Percentiles rank a stretch among this genome's conserved stretches.
phyloP scores from a whole-genome alignment of 2,113 vertebrate genomes.

The Chloropsis cyanopogon region DNA sequence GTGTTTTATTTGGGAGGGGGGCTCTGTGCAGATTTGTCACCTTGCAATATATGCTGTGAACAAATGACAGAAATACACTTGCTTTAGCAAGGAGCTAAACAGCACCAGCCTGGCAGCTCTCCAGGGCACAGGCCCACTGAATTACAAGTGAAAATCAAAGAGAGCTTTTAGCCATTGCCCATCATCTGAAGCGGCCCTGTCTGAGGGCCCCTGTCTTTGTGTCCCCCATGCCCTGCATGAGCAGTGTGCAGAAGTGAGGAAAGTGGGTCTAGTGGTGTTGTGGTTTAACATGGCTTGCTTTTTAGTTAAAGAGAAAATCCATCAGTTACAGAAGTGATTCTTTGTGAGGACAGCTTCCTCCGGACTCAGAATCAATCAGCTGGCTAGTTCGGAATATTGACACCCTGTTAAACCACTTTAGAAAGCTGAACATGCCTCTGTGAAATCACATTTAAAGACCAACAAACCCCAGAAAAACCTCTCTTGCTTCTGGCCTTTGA shows the following conservation, averaged over 20 bases:
- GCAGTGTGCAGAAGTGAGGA: accelerated
- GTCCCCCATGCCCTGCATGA: not conserved
- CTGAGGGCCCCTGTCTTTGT: not conserved
- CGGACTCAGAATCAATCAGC: too few relatives aligned
- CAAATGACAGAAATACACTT: not conserved
- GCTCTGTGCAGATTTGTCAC: not conserved
- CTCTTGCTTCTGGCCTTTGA: too few relatives aligned
- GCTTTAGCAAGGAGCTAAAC: not conserved
- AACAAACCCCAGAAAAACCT: too few relatives aligned
- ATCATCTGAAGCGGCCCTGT: not conserved
- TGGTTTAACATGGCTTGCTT: not conserved
- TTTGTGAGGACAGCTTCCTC: too few relatives aligned
- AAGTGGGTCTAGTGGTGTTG: not conserved
- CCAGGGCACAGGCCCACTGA: not conserved
- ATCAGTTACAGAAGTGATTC: too few relatives aligned
- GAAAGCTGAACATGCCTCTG: too few relatives aligned
- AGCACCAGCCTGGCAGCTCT: not conserved
- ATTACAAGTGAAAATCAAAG: not conserved
- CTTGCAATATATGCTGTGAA: not conserved
- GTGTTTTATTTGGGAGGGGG: not conserved
- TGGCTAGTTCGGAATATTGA: too few relatives aligned
- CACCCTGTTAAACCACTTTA: too few relatives aligned
- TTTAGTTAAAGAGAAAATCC: not conserved
- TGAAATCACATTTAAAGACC: too few relatives aligned
- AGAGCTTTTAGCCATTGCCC: not conserved